Conservation (phyloP, 1,140 invertebrate genomes). For the Zaprionus inermis region DNA sequence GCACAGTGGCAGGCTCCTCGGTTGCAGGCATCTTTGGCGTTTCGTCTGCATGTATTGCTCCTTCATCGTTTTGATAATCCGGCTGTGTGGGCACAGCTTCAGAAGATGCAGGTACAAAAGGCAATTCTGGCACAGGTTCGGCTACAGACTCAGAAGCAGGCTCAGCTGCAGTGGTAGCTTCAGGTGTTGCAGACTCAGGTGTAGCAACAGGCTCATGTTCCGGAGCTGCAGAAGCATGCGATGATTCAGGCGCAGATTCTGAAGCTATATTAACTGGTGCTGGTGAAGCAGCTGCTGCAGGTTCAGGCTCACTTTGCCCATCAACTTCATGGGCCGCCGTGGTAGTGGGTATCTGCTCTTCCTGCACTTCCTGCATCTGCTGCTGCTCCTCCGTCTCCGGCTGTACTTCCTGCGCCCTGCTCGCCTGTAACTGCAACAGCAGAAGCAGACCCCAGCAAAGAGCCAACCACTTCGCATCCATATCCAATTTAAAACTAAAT, state of each 20-base stretch:
- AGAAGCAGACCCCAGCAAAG: background rate
- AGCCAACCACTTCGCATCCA: background rate
- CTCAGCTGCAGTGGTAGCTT: background rate
- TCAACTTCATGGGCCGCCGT: background rate
- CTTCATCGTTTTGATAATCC: slow-evolving; percentile 34
- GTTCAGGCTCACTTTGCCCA: background rate
- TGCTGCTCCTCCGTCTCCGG: background rate
- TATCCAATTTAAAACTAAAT: slow-evolving; percentile 1
- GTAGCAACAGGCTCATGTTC: background rate
- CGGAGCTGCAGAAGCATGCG: background rate
- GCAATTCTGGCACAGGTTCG: slow-evolving; percentile 7
- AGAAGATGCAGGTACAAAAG: background rate
- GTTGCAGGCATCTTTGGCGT: slow-evolving; percentile 2
- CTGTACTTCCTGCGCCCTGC: slow-evolving; percentile 4
- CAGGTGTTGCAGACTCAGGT: background rate
- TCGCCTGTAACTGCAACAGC: slow-evolving; percentile 6
- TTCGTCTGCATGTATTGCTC: background rate
- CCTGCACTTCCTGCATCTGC: too few species aligned
- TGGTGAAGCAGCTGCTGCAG: background rate
- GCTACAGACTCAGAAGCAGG: background rate
- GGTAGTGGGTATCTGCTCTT: background rate
- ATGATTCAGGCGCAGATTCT: background rate
- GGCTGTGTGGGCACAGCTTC: background rate
- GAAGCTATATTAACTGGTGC: slow-evolving; percentile 1
- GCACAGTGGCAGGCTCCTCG: background rate